These are phyloP conservation scores for Boulengeromyrus knoepffleri DNA, from an alignment of 2,113 vertebrate genomes.

Conservation along the genomic window DNA sequence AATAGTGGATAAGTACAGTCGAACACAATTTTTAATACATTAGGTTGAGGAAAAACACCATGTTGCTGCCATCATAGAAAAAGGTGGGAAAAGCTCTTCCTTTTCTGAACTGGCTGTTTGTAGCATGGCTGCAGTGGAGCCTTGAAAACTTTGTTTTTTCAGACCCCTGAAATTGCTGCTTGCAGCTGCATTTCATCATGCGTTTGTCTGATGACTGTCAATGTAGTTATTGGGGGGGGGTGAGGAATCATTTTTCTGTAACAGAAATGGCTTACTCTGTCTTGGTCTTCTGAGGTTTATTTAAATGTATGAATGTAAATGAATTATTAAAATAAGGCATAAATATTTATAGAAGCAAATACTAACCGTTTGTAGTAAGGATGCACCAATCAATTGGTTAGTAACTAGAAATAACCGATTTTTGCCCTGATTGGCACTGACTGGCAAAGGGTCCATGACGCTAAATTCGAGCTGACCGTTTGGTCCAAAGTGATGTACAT, in stretches of 20 bases:
- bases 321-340: neutral
- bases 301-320: neutral
- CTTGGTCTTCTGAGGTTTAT: neutral
- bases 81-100: neutral
- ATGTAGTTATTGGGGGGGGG: neutral
- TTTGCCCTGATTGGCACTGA: neutral
- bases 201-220: neutral
- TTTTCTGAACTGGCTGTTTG: neutral
- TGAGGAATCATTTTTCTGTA: neutral
- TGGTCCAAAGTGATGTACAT: neutral
- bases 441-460: neutral
- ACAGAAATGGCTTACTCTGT: neutral
- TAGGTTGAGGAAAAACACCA: neutral
- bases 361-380: neutral
- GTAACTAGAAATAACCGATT: neutral
- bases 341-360: neutral
- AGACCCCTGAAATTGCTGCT: neutral
- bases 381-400: neutral
- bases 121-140: neutral
- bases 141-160: neutral
- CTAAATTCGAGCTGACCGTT: neutral
- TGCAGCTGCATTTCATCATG: constrained; percentile 1
- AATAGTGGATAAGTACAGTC: neutral
- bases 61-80: neutral
- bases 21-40: neutral